phyloP scores from a whole-genome alignment of 1,140 invertebrate species.

The Caenorhabditis tropicalis region DNA sequence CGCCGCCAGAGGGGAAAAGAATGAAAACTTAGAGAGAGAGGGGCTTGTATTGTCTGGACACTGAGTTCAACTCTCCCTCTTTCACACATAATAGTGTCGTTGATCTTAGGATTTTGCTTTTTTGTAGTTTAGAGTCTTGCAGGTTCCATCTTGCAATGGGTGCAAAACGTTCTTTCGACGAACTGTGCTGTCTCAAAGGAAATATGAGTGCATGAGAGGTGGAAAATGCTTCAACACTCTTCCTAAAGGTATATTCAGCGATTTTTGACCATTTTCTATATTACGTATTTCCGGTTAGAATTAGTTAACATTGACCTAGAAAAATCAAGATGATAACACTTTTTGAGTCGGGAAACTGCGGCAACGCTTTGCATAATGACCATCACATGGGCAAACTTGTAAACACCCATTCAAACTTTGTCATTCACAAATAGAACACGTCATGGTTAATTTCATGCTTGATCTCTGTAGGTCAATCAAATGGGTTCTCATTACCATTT shows the following conservation, averaged over 20 bases:
- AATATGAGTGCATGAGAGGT: slow-evolving; percentile 51
- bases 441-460: background rate
- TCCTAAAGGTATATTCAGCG: slow-evolving; percentile 46
- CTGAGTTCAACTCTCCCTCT: background rate
- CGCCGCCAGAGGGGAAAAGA: background rate
- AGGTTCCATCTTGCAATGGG: slow-evolving; percentile 57
- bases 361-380: background rate
- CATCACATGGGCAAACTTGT: background rate
- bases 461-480: background rate
- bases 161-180: slow-evolving; percentile 58
- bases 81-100: background rate
- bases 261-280: background rate
- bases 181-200: slow-evolving; percentile 51
- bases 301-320: background rate
- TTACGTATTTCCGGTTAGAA: slow-evolving; percentile 34
- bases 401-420: background rate
- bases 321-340: background rate
- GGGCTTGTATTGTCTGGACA: slow-evolving; percentile 8
- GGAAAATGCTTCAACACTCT: slow-evolving; percentile 51
- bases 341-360: background rate
- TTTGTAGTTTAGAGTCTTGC: slow-evolving; percentile 4
- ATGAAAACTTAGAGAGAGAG: background rate
- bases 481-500: background rate
- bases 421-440: background rate
- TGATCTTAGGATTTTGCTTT: background rate